Percentiles rank a stretch among this genome's conserved stretches.
Conservation (phyloP, 2,797 vertebrate genomes). For the Aeoliscus strigatus region DNA sequence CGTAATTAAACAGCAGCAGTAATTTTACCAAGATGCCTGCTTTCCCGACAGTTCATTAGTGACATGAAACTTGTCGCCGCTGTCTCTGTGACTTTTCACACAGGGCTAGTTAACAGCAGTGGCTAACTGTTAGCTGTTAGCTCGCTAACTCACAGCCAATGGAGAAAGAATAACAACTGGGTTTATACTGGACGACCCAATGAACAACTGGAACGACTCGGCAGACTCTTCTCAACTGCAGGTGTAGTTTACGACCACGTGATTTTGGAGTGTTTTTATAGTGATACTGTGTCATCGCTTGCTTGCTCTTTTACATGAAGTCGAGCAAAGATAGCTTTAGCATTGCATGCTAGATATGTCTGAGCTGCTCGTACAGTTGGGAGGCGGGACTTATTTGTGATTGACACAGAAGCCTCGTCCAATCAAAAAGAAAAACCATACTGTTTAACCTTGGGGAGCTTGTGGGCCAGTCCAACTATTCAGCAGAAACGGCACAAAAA, state of each 20-base stretch:
- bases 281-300: background rate
- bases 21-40: background rate
- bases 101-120: slow-evolving; percentile 13
- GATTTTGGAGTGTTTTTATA: background rate
- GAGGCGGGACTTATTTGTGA: background rate
- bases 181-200: slow-evolving; percentile 2
- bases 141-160: slow-evolving; percentile 36
- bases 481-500: background rate
- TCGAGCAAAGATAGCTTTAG: slow-evolving; percentile 39
- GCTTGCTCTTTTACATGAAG: slow-evolving; percentile 10
- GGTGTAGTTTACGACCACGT: background rate
- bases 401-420: slow-evolving; percentile 10
- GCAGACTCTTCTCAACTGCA: rapidly evolving
- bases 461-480: slow-evolving; percentile 21
- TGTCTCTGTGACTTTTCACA: slow-evolving; percentile 24
- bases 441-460: rapidly evolving
- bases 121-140: slow-evolving; percentile 50
- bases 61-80: background rate
- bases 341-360: background rate
- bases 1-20: background rate
- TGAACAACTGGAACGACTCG: background rate
- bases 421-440: slow-evolving; percentile 1
- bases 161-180: slow-evolving; percentile 12
- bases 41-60: background rate
- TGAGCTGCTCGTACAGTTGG: too few species aligned